Conservation (phyloP, 1,140 invertebrate species). For the Copidosoma floridanum region DNA sequence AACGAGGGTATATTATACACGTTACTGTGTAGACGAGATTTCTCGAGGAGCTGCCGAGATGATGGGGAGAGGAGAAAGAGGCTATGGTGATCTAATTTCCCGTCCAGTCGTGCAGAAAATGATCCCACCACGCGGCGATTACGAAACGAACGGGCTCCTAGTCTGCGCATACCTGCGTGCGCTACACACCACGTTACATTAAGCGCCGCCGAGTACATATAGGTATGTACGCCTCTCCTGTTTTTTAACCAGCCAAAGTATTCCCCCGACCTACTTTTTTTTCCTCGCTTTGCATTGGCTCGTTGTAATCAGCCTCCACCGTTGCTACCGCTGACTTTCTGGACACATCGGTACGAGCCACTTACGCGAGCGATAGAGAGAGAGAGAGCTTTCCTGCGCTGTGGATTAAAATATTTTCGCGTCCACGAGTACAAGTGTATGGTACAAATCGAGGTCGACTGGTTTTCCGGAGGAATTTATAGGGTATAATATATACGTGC, state of each 20-base stretch:
- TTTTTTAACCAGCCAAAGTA: background rate
- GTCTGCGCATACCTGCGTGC: slow-evolving; percentile 48
- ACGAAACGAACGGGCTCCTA: slow-evolving; percentile 56
- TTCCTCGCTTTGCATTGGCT: slow-evolving; percentile 33
- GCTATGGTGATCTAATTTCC: slow-evolving; percentile 56
- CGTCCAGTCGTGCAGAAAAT: slow-evolving; percentile 58
- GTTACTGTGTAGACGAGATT: too few species aligned
- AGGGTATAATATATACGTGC: too few species aligned
- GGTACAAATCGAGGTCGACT: too few species aligned
- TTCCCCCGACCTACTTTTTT: slow-evolving; percentile 6
- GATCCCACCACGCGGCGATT: slow-evolving; percentile 53
- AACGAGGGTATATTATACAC: background rate
- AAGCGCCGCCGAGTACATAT: slow-evolving; percentile 28
- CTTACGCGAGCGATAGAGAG: background rate
- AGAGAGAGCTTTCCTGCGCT: too few species aligned
- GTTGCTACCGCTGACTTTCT: slow-evolving; percentile 41
- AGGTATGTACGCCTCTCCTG: background rate
- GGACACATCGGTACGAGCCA: slow-evolving; percentile 3
- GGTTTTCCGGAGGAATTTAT: too few species aligned
- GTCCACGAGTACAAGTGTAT: too few species aligned
- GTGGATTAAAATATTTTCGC: slow-evolving; percentile 1
- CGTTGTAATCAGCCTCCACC: slow-evolving; percentile 38
- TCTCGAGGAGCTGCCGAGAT: slow-evolving; percentile 11
- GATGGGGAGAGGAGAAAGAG: slow-evolving; percentile 27
- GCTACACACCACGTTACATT: slow-evolving; percentile 26